A percentile compares a stretch with the other conserved stretches of the same genome.
phyloP scores from a whole-genome alignment of 1,140 invertebrate species.

The Aphelenchoides besseyi region DNA sequence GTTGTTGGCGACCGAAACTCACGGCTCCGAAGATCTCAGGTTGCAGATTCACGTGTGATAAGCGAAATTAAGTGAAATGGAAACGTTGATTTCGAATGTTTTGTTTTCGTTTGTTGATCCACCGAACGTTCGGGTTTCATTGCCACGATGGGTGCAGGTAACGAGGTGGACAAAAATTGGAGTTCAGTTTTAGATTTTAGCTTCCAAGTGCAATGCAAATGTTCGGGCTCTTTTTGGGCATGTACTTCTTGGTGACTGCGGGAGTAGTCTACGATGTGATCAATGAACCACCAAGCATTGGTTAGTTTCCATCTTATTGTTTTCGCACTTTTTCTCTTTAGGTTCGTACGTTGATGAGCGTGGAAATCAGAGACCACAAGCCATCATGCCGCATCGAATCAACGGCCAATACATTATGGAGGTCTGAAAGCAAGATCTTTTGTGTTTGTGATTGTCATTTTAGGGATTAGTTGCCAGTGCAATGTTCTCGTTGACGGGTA shows the following conservation, averaged over 20 bases:
- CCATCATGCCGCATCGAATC: constrained; percentile 52
- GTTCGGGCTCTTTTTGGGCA: constrained; percentile 81
- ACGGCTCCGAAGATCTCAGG: background rate
- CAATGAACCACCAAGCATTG: constrained; percentile 55
- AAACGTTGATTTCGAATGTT: background rate
- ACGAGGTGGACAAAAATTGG: background rate
- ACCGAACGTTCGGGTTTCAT: constrained; percentile 43
- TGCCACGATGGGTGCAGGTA: constrained; percentile 48
- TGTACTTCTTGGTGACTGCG: constrained; percentile 96
- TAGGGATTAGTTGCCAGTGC: constrained; percentile 54
- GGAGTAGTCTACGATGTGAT: constrained; percentile 70
- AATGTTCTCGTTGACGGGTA: constrained; percentile 55
- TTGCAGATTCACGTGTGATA: background rate
- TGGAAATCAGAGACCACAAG: constrained; percentile 44
- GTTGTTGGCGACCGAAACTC: background rate
- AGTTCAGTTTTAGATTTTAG: constrained; percentile 55
- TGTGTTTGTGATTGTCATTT: too few relatives aligned
- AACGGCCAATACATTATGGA: constrained; percentile 58
- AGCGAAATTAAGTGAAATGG: constrained; percentile 4
- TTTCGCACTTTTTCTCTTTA: constrained; percentile 21
- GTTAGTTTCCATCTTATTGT: constrained; percentile 22
- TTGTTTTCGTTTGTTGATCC: constrained; percentile 30
- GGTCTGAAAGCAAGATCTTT: too few relatives aligned
- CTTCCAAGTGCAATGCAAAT: constrained; percentile 88
- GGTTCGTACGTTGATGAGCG: constrained; percentile 46